These are phyloP conservation scores for Nyctalus aviator DNA, from an alignment of 2,797 vertebrate genomes.

Conservation along the genomic window DNA sequence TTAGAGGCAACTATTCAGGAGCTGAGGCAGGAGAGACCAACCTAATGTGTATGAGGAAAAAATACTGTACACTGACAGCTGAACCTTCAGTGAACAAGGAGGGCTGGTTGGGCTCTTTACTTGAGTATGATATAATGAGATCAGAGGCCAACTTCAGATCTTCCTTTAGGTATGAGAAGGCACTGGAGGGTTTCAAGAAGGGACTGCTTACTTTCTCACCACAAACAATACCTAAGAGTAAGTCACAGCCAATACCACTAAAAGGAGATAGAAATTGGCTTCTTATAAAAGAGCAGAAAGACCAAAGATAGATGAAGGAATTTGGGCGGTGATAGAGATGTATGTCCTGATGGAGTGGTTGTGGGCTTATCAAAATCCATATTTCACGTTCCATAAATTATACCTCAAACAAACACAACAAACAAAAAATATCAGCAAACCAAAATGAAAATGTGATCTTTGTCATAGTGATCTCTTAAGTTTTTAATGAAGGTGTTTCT, in stretches of 20 bases:
- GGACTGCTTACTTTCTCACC: neutral
- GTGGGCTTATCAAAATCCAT: neutral
- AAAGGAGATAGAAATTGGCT: neutral
- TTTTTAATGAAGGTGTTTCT: neutral
- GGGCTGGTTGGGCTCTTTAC: no score
- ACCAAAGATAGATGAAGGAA: neutral
- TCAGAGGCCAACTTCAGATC: neutral
- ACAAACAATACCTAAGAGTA: neutral
- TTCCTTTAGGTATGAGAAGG: neutral
- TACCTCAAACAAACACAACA: neutral
- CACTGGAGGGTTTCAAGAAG: neutral
- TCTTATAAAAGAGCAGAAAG: neutral
- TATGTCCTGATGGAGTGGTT: rapidly evolving
- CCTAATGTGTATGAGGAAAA: neutral
- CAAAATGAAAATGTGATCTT: neutral
- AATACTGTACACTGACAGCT: no score
- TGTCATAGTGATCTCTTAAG: neutral
- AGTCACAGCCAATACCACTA: neutral
- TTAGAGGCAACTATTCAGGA: rapidly evolving
- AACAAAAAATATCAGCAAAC: neutral
- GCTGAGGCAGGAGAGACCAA: neutral
- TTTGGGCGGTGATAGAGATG: neutral
- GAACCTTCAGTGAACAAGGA: neutral
- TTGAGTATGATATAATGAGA: neutral
- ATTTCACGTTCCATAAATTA: neutral